These are phyloP conservation scores for Myotis brandtii DNA, from an alignment of 2,113 vertebrate species.

Conservation along the genomic window DNA sequence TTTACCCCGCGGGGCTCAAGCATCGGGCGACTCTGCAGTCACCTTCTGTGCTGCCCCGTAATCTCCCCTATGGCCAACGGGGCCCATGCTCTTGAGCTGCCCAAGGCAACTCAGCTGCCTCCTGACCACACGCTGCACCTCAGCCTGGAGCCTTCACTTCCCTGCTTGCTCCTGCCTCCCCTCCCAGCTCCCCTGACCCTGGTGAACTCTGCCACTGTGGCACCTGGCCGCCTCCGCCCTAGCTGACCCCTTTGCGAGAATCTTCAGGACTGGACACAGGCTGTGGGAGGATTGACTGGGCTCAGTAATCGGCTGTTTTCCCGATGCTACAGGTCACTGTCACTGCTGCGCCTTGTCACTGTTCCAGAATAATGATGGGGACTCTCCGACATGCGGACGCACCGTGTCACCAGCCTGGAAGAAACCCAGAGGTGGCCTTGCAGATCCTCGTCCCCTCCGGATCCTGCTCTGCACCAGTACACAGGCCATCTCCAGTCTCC, in stretches of 20 bases:
- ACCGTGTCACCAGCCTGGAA: background rate
- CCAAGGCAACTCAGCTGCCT: background rate
- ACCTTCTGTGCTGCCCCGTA: background rate
- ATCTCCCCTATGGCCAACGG: background rate
- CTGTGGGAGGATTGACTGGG: background rate
- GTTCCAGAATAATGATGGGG: background rate
- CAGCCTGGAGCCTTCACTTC: background rate
- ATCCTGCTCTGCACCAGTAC: rapidly evolving
- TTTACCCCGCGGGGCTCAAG: background rate
- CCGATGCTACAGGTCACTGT: background rate
- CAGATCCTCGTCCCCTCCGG: background rate
- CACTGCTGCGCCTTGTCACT: background rate
- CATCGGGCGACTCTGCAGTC: background rate
- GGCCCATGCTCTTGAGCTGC: background rate
- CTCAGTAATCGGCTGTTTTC: background rate
- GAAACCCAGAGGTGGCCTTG: background rate
- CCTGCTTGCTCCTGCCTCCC: background rate
- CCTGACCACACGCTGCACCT: background rate
- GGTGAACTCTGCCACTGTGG: background rate
- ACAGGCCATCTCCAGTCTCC: background rate
- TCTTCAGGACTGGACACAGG: background rate
- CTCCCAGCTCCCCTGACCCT: no score
- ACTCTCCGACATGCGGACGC: background rate
- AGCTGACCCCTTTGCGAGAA: background rate
- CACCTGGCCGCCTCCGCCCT: background rate